Conservation (phyloP, 2,113 vertebrate species). For the Alosa alosa region DNA sequence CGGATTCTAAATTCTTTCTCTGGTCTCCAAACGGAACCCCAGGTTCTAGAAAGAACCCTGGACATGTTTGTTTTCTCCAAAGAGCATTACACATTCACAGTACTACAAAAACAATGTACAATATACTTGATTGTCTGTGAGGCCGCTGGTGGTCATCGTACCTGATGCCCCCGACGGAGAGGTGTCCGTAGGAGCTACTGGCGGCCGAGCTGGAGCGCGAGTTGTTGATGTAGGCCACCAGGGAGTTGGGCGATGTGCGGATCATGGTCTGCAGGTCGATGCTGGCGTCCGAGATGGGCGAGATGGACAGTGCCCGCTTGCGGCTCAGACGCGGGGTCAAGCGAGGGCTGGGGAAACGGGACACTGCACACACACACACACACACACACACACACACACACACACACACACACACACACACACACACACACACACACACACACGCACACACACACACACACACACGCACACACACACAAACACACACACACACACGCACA, state of each 20-base stretch:
- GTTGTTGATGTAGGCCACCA: constrained; percentile 99
- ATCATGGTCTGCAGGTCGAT: constrained; percentile 99
- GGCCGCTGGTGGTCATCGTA: too few species aligned
- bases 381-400: neutral
- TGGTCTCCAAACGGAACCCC: neutral
- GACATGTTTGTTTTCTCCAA: too few species aligned
- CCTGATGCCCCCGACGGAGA: constrained; percentile 94
- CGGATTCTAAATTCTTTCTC: neutral
- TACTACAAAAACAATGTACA: too few species aligned
- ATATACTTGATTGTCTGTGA: too few species aligned
- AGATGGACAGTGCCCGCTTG: constrained; percentile 93
- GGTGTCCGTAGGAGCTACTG: constrained; percentile 94
- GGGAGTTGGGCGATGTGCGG: constrained; percentile 94
- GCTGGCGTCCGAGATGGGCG: constrained; percentile 93
- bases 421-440: neutral
- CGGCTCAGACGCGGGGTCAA: constrained; percentile 89
- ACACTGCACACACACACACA: constrained; percentile 70
- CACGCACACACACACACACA: neutral
- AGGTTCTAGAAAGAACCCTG: neutral
- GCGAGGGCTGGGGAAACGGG: constrained; percentile 90
- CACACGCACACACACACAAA: neutral
- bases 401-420: neutral
- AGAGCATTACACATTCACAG: too few species aligned
- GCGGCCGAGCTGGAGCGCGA: constrained; percentile 96
- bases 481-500: neutral